Evolutionary conservation across 2,888 invertebrate genomes (phyloP).

Genomic region (Lasioglossum morio): DNA sequence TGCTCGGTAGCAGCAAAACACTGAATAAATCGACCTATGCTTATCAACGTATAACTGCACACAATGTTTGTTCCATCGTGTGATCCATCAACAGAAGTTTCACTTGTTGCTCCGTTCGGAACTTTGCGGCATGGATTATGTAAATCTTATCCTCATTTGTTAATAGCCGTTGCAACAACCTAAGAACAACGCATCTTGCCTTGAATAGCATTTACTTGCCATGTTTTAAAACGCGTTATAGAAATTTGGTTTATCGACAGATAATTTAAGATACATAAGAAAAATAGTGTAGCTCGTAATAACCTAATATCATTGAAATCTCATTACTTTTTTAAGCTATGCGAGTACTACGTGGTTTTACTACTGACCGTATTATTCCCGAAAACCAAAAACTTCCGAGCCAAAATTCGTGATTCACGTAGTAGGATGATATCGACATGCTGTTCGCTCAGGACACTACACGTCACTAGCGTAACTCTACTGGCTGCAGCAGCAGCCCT

Average conservation of each 20-base stretch:
- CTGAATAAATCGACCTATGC: neutral
- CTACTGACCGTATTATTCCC: neutral
- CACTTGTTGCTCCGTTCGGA: neutral
- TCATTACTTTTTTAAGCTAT: constrained; percentile 4
- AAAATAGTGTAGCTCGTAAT: too few species aligned
- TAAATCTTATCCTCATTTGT: neutral
- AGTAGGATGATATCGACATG: neutral
- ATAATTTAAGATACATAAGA: too few species aligned
- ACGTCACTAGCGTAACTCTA: constrained; percentile 26
- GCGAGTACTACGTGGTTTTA: neutral
- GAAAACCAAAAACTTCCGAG: neutral
- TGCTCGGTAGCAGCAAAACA: neutral
- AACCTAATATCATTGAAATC: too few species aligned
- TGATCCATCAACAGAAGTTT: neutral
- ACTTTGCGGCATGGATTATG: neutral
- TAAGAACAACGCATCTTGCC: neutral
- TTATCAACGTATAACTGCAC: neutral
- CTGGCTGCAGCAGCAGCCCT: constrained; percentile 3
- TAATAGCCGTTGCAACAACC: neutral
- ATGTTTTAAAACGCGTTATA: neutral
- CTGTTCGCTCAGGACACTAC: neutral
- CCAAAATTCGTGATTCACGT: neutral
- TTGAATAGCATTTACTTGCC: neutral
- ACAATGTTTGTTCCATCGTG: neutral
- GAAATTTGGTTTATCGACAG: neutral